A percentile compares a stretch with the other conserved stretches of the same genome.
Conservation (phyloP, 1,140 invertebrate genomes). For the Drosophila sp. region DNA sequence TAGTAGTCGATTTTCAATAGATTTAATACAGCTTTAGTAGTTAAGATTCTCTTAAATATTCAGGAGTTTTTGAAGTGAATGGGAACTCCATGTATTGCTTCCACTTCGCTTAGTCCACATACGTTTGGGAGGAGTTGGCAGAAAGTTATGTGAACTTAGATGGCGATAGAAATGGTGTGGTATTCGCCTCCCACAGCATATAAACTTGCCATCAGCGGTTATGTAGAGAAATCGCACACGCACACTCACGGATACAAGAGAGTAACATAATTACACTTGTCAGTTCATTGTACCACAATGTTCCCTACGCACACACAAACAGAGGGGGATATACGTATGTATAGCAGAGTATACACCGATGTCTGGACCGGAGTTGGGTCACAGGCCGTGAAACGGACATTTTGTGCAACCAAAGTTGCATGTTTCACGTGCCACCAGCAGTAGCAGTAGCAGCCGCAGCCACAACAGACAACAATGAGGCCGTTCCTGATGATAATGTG, state of each 20-base stretch:
- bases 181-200: constrained; percentile 24
- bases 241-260: background rate
- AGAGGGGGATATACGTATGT: background rate
- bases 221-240: constrained; percentile 46
- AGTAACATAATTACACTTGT: constrained; percentile 77
- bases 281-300: constrained; percentile 78
- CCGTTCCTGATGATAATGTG: constrained; percentile 43
- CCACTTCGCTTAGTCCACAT: too few species aligned
- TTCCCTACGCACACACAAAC: constrained; percentile 30
- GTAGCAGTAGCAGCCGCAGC: too few species aligned
- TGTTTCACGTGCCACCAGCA: constrained; percentile 60
- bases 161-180: too few species aligned
- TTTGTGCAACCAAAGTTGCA: constrained; percentile 54
- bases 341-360: background rate
- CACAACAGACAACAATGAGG: background rate
- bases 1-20: too few species aligned
- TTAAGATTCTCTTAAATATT: too few species aligned
- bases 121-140: too few species aligned
- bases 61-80: too few species aligned
- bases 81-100: too few species aligned
- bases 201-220: constrained; percentile 76
- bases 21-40: too few species aligned
- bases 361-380: constrained; percentile 34
- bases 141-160: too few species aligned
- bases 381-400: constrained; percentile 42